A percentile compares a stretch with the other conserved stretches of the same genome.
phyloP scores from a whole-genome alignment of 92 coral and sea anemone genomes.

The Umimayanthus chanpuru region DNA sequence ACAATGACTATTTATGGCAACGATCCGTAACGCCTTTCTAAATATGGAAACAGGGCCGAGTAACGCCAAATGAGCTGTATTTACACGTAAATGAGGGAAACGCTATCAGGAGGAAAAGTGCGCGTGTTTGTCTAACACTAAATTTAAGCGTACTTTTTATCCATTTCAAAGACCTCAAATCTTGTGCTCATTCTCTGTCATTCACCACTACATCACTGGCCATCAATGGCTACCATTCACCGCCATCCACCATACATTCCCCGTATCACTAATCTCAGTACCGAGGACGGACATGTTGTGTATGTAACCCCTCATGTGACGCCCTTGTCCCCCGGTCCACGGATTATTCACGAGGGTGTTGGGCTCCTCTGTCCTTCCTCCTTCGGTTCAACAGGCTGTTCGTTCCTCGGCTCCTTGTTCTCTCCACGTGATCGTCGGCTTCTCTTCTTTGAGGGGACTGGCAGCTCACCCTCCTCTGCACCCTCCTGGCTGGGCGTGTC shows the following conservation, averaged over 20 bases:
- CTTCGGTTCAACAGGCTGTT: conserved; percentile 70
- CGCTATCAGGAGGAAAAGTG: neutral
- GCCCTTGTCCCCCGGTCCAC: neutral
- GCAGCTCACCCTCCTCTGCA: conserved; percentile 91
- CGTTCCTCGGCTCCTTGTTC: conserved; percentile 69
- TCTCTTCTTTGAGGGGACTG: conserved; percentile 74
- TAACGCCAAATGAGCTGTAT: neutral
- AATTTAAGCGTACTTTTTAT: neutral
- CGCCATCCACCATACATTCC: neutral
- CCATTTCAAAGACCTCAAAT: neutral
- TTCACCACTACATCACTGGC: too few relatives aligned
- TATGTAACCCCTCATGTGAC: too few relatives aligned
- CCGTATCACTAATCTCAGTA: neutral
- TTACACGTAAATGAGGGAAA: neutral
- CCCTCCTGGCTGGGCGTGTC: conserved; percentile 80
- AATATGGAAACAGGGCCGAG: neutral
- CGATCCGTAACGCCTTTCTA: neutral
- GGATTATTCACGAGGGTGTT: conserved; percentile 38
- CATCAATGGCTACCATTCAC: neutral
- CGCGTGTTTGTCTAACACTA: neutral
- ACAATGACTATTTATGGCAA: neutral
- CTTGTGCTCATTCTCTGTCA: neutral
- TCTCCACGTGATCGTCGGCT: conserved; percentile 89
- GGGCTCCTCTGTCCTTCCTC: conserved; percentile 90
- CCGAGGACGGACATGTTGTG: neutral